Conservation (phyloP, 2,113 vertebrate genomes). For the Phrynosoma platyrhinos region DNA sequence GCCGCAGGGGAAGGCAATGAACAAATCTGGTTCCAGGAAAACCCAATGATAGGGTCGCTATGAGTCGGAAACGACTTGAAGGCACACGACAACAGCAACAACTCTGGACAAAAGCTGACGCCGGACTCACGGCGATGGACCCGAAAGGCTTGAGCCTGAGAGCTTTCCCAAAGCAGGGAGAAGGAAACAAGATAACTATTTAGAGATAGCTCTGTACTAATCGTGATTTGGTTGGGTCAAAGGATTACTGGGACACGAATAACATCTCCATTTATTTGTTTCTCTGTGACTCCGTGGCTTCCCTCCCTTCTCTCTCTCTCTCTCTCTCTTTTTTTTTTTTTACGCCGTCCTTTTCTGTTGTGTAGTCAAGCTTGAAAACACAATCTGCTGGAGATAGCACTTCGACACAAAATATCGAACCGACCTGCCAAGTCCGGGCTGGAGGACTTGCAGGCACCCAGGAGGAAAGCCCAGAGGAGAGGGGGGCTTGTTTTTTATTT, state of each 20-base stretch:
- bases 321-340: not conserved
- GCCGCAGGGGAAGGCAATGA: no score
- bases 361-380: constrained; percentile 28
- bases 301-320: not conserved
- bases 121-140: not conserved
- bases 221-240: not conserved
- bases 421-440: not conserved
- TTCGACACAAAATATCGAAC: not conserved
- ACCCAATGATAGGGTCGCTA: no score
- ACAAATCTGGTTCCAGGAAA: no score
- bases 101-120: not conserved
- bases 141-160: constrained; percentile 3
- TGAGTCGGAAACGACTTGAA: no score
- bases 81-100: no score
- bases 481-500: no score
- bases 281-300: not conserved
- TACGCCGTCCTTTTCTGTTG: not conserved
- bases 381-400: constrained; percentile 17
- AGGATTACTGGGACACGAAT: not conserved
- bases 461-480: not conserved
- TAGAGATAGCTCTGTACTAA: no score
- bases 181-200: no score
- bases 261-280: not conserved
- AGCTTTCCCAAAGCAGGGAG: not conserved
- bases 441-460: not conserved